Evolutionary conservation across 1,140 invertebrate genomes (phyloP).

Genomic region (Euwallacea fornicatus): DNA sequence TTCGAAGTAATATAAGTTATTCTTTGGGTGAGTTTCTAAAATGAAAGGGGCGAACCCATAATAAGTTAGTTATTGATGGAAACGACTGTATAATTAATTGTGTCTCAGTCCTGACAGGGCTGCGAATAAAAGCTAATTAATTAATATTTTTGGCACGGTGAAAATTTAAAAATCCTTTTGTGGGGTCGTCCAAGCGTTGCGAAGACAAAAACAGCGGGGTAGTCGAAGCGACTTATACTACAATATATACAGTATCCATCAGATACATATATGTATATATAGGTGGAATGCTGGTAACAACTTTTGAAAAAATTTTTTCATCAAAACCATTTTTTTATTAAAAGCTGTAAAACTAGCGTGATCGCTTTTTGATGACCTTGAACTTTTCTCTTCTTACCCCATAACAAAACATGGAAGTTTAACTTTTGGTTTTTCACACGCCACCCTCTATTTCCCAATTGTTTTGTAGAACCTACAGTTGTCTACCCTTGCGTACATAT

Average conservation of each 20-base stretch:
- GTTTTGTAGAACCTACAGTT: too few relatives aligned
- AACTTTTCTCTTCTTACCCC: too few relatives aligned
- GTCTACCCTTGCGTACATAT: too few relatives aligned
- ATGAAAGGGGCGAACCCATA: constrained; percentile 33
- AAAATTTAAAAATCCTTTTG: constrained; percentile 31
- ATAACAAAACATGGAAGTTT: too few relatives aligned
- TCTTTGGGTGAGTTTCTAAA: constrained; percentile 31
- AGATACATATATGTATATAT: too few relatives aligned
- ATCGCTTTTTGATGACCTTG: too few relatives aligned
- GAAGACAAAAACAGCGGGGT: constrained; percentile 13
- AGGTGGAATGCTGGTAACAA: too few relatives aligned
- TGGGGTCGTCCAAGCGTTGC: constrained; percentile 10
- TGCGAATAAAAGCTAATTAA: constrained; percentile 37
- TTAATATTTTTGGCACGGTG: constrained; percentile 29
- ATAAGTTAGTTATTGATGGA: constrained; percentile 38
- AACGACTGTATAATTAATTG: constrained; percentile 38
- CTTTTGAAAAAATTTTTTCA: too few relatives aligned
- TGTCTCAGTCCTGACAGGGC: constrained; percentile 33
- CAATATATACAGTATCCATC: constrained; percentile 18
- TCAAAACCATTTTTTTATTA: too few relatives aligned
- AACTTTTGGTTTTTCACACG: too few relatives aligned
- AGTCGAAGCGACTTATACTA: constrained; percentile 19
- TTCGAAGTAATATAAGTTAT: constrained; percentile 33
- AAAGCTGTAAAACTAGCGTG: too few relatives aligned
- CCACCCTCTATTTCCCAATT: too few relatives aligned